Conservation (phyloP, 2,797 vertebrate species). For the Psittacula echo region DNA sequence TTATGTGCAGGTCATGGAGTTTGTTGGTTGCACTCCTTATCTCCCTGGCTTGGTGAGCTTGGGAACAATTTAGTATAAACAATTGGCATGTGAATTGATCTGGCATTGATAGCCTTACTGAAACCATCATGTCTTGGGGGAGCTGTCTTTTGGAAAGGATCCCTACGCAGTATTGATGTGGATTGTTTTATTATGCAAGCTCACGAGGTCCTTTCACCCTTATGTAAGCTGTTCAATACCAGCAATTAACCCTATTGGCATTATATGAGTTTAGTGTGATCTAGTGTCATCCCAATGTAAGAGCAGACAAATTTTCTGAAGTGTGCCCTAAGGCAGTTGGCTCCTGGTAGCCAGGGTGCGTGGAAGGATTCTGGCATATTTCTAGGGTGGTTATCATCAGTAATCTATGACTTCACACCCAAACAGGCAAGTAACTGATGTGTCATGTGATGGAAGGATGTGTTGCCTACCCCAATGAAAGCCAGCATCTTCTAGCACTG, state of each 20-base stretch:
- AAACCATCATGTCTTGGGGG: background rate
- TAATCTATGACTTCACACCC: background rate
- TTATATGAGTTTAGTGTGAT: background rate
- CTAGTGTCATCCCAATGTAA: background rate
- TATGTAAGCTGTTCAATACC: background rate
- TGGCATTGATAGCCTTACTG: background rate
- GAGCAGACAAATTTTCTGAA: background rate
- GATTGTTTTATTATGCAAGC: background rate
- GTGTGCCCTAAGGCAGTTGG: rapidly evolving
- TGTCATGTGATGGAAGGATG: background rate
- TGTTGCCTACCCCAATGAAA: background rate
- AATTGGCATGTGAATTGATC: background rate
- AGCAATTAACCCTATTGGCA: background rate
- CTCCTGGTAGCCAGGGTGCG: background rate
- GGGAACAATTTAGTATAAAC: background rate
- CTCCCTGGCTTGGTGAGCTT: background rate
- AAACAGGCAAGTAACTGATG: background rate
- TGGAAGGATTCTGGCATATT: background rate
- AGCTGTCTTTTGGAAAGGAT: background rate
- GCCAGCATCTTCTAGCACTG: rapidly evolving
- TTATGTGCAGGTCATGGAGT: background rate
- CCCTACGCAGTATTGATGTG: background rate
- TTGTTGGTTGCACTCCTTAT: background rate
- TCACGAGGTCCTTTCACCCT: background rate
- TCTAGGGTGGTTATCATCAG: rapidly evolving